These are phyloP conservation scores for Stomorhina lunata DNA, from an alignment of 2,888 invertebrate genomes.

Conservation along the genomic window DNA sequence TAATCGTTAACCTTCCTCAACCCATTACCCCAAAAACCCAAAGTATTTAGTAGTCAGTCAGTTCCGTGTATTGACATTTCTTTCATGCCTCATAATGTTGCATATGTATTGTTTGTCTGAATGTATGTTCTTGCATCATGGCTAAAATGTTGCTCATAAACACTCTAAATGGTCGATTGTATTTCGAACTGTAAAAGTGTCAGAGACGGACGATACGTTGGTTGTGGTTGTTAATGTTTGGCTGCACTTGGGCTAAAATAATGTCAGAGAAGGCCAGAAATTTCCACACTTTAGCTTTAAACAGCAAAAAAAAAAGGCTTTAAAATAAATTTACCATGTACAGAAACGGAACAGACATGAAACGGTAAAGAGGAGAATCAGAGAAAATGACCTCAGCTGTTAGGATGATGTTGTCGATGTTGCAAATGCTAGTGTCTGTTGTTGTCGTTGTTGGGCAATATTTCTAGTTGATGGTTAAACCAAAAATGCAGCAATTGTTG, in stretches of 20 bases:
- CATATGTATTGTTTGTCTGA: no score
- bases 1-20: no score
- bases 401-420: slow-evolving; percentile 5
- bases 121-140: no score
- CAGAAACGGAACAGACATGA: no score
- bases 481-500: background rate
- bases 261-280: slow-evolving; percentile 55
- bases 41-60: slow-evolving; percentile 5
- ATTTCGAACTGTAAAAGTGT: background rate
- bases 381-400: slow-evolving; percentile 57
- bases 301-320: slow-evolving; percentile 15
- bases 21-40: background rate
- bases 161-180: background rate
- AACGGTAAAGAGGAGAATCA: slow-evolving; percentile 52
- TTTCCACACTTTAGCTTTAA: slow-evolving; percentile 50
- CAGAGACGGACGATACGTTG: background rate
- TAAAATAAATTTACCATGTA: slow-evolving; percentile 28
- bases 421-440: no score
- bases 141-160: slow-evolving; percentile 23
- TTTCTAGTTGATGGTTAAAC: slow-evolving; percentile 42
- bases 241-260: slow-evolving; percentile 48
- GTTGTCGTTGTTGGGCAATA: slow-evolving; percentile 38
- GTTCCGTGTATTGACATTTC: no score
- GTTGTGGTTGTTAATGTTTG: slow-evolving; percentile 47
- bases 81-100: no score